phyloP scores from a whole-genome alignment of 1,140 invertebrate species.

The Drosophila biarmipes region DNA sequence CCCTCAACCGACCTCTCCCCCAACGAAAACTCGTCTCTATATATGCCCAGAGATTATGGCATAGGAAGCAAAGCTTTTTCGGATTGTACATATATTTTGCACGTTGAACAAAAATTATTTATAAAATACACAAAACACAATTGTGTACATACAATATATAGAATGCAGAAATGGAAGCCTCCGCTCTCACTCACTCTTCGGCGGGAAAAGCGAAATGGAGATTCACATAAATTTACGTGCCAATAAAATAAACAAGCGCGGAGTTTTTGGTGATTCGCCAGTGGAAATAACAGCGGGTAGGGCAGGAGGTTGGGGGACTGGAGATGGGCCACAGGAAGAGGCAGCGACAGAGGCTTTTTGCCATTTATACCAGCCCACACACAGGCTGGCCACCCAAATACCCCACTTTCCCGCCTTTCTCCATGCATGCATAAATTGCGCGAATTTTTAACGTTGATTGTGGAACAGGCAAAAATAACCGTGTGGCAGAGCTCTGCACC shows the following conservation, averaged over 20 bases:
- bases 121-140: slow-evolving; percentile 63
- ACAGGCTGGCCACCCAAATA: slow-evolving; percentile 11
- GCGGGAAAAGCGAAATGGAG: background rate
- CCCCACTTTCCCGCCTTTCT: slow-evolving; percentile 18
- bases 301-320: background rate
- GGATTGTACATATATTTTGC: slow-evolving; percentile 61
- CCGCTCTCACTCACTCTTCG: slow-evolving; percentile 1
- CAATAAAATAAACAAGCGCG: slow-evolving; percentile 80
- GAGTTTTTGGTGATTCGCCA: slow-evolving; percentile 74
- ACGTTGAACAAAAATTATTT: slow-evolving; percentile 67
- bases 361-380: slow-evolving; percentile 37
- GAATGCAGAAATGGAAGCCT: slow-evolving; percentile 50
- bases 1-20: background rate
- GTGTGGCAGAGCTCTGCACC: slow-evolving; percentile 35
- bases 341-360: slow-evolving; percentile 48
- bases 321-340: slow-evolving; percentile 40
- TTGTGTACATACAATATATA: slow-evolving; percentile 61
- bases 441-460: slow-evolving; percentile 81
- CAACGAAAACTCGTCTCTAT: background rate
- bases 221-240: slow-evolving; percentile 80
- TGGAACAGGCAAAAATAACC: slow-evolving; percentile 66
- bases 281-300: slow-evolving; percentile 39
- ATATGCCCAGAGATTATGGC: background rate
- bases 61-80: slow-evolving; percentile 10
- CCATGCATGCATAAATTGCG: slow-evolving; percentile 79